Evolutionary conservation across 1,140 invertebrate genomes (phyloP), one percentile per base, ranked within the genome.

Genomic region (Stegodyphus mimosarum): DNA sequence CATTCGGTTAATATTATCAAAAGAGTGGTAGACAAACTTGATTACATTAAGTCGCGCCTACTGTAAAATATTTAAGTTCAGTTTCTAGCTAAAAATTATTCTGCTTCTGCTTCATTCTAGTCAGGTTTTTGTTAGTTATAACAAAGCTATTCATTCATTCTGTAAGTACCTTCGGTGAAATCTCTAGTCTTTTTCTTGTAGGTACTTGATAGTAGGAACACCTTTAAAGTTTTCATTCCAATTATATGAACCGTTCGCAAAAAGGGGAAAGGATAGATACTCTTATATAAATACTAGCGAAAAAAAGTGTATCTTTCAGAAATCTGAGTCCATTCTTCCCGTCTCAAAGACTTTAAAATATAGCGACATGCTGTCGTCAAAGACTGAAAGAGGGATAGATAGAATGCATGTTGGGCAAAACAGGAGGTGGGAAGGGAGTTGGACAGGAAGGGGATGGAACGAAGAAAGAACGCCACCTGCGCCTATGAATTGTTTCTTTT

Each of bases 401-500:
- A 49, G 55, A 66, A 52, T 13, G 33, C 33, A 33, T 33, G 33
- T 33, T 33, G 33, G 33, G 71, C 48, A 60, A 48, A 69, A 15
- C 53, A 71, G 67, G 18, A 73, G 7, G 17, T 17, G 48, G 55
- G 75, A 5, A 55, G 71, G 66, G 52, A 51, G 33, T 53, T 13
- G 70, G 18, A 17, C 52, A 11, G 11, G 51, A 48, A 5, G 17
- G 52, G 80, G 70, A 18, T 51, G 53, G 52, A 60, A 71, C 18
- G 53, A 70, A 86, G 73, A 77, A 77, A 78, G 71, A 66, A 86
- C 69, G 71, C 79, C 77, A 74, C 72, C 80, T 76, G 78, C 72
- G 72, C 17, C 50, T 81, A 83, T 64, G 86, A 81, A 81, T 78
- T 86, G 78, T 86, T 84, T 84, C 81, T 84, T 84, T 84, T 49